phyloP scores from a whole-genome alignment of 2,113 vertebrate species.

The Himantopus leucocephalus region DNA sequence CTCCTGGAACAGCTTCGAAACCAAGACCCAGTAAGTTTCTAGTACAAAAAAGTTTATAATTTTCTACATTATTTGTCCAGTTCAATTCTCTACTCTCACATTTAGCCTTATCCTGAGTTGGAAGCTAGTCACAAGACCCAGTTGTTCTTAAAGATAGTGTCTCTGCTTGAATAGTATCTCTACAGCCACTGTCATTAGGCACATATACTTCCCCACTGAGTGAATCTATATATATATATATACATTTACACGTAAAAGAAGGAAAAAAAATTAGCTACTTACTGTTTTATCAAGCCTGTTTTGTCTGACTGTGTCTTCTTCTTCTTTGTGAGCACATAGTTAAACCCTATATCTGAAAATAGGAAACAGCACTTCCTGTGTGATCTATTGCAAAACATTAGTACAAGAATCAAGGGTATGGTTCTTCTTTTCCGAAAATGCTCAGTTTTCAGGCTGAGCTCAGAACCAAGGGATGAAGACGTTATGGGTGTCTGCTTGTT shows the following conservation, averaged over 20 bases:
- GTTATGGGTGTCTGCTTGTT: neutral
- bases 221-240: neutral
- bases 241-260: neutral
- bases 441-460: neutral
- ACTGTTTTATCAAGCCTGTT: slow-evolving; percentile 30
- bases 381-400: slow-evolving; percentile 15
- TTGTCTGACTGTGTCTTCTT: neutral
- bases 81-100: neutral
- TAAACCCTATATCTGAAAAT: slow-evolving; percentile 20
- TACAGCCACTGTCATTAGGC: neutral
- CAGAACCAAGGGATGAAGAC: neutral
- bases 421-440: neutral
- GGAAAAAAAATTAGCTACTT: neutral
- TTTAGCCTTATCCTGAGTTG: neutral
- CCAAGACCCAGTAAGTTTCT: neutral
- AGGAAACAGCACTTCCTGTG: slow-evolving; percentile 61
- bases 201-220: neutral
- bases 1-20: neutral
- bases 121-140: neutral
- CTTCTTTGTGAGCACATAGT: neutral
- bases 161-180: neutral
- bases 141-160: neutral
- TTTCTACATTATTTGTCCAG: neutral
- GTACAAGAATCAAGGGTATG: neutral
- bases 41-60: neutral